Conservation (phyloP, 2,797 vertebrate genomes). For the Salmo trutta region DNA sequence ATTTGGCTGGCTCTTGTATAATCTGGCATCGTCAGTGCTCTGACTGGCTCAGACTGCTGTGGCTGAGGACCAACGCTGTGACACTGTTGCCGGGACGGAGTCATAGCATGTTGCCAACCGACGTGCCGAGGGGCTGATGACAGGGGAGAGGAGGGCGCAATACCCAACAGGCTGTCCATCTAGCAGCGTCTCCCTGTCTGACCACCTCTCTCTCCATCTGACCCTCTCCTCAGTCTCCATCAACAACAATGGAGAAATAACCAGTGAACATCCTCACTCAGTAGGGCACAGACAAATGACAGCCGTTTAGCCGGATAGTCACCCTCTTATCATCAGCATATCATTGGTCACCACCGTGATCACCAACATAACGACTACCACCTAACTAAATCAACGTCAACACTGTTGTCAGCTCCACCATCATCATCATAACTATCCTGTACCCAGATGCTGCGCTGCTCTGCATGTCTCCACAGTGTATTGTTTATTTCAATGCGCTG, state of each 20-base stretch:
- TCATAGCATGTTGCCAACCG: slow-evolving; percentile 51
- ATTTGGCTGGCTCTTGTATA: slow-evolving; percentile 57
- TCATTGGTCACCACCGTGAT: too few species aligned
- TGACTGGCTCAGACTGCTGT: slow-evolving; percentile 56
- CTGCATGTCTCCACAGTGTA: too few species aligned
- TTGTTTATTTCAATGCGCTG: too few species aligned
- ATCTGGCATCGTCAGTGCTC: slow-evolving; percentile 39
- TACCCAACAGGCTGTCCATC: slow-evolving; percentile 47
- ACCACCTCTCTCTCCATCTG: slow-evolving; percentile 13
- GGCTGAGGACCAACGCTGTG: slow-evolving; percentile 57
- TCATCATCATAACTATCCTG: too few species aligned
- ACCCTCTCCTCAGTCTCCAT: slow-evolving; percentile 15
- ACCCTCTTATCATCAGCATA: too few species aligned
- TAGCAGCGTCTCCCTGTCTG: slow-evolving; percentile 48
- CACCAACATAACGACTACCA: too few species aligned
- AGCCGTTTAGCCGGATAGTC: too few species aligned
- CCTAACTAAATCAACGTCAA: too few species aligned
- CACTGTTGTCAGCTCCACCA: too few species aligned
- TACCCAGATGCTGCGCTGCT: too few species aligned
- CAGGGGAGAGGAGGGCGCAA: slow-evolving; percentile 44
- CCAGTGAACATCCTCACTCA: slow-evolving; percentile 14
- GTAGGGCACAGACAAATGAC: too few species aligned
- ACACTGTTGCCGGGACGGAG: slow-evolving; percentile 73
- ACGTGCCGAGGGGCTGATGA: slow-evolving; percentile 49
- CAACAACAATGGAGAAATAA: slow-evolving; percentile 28